A percentile compares a stretch with the other conserved stretches of the same genome.
Evolutionary conservation across 2,888 invertebrate genomes (phyloP).

Genomic region (Dysmachus trigonus): DNA sequence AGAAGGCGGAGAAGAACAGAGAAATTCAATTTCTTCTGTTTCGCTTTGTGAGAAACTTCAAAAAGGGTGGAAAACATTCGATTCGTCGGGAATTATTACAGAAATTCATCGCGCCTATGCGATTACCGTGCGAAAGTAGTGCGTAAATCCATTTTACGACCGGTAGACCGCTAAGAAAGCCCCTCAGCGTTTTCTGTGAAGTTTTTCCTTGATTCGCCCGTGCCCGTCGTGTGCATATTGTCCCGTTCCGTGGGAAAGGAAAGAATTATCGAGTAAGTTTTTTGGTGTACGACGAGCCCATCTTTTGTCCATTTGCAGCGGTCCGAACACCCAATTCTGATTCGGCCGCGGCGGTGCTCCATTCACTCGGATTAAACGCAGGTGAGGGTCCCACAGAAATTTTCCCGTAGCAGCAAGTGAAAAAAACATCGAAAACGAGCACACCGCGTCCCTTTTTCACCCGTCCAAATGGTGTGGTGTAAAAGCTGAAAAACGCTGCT

Average conservation of each 20-base stretch:
- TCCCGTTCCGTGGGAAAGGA: constrained; percentile 21
- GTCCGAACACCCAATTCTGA: not conserved
- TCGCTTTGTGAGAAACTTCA: constrained; percentile 36
- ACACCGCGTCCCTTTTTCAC: not conserved
- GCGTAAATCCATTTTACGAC: not conserved
- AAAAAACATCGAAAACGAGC: not conserved
- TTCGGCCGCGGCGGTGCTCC: not conserved
- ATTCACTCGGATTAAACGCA: not conserved
- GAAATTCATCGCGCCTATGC: not conserved
- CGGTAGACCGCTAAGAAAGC: not conserved
- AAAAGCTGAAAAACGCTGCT: not conserved
- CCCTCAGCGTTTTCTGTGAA: not conserved
- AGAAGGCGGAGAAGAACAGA: constrained; percentile 23
- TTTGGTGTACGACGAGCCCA: constrained; percentile 6
- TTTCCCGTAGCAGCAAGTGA: not conserved
- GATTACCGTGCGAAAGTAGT: not conserved
- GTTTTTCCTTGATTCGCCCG: not conserved
- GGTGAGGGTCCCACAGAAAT: not conserved
- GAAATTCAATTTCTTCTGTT: constrained; percentile 39
- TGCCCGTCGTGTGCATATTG: constrained; percentile 25
- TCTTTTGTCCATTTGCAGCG: not conserved
- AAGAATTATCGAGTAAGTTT: constrained; percentile 37
- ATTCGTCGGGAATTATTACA: not conserved
- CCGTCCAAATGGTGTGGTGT: not conserved
- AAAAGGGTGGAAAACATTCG: constrained; percentile 26